These are phyloP conservation scores for Metellina segmentata DNA, from an alignment of 2,888 invertebrate species.

Conservation along the genomic window DNA sequence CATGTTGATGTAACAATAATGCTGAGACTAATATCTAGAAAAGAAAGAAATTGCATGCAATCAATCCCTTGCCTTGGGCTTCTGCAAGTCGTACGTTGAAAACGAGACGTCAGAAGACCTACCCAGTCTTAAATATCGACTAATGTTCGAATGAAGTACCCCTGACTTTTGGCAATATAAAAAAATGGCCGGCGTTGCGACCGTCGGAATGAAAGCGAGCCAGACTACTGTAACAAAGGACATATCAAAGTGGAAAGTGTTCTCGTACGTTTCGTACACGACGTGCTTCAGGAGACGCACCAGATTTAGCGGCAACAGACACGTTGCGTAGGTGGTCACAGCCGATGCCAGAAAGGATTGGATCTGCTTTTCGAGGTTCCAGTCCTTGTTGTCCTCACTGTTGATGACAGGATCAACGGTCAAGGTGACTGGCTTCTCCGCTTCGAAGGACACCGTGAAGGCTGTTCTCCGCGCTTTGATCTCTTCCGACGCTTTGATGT, in stretches of 20 bases:
- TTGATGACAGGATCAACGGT: slow-evolving; percentile 29
- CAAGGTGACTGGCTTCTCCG: not conserved
- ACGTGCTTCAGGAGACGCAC: slow-evolving; percentile 85
- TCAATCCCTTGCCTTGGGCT: not conserved
- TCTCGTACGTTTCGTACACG: slow-evolving; percentile 86
- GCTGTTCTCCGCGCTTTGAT: slow-evolving; percentile 80
- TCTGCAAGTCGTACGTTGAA: slow-evolving; percentile 52
- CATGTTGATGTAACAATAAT: no score
- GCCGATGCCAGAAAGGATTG: slow-evolving; percentile 86
- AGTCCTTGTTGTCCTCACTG: slow-evolving; percentile 80
- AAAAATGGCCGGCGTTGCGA: slow-evolving; percentile 85
- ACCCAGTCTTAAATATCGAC: slow-evolving; percentile 65
- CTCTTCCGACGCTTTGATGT: slow-evolving; percentile 86
- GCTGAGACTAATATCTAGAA: no score
- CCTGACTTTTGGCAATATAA: slow-evolving; percentile 44
- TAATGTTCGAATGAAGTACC: slow-evolving; percentile 34
- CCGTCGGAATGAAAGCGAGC: slow-evolving; percentile 87
- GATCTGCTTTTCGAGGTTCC: slow-evolving; percentile 85
- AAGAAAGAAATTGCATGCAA: no score
- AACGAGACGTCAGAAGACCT: slow-evolving; percentile 67
- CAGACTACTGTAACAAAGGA: slow-evolving; percentile 87
- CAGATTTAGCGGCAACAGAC: slow-evolving; percentile 86
- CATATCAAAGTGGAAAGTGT: slow-evolving; percentile 86
- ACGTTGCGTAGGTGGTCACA: slow-evolving; percentile 86
- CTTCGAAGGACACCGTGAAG: slow-evolving; percentile 62